Evolutionary conservation across 1,140 invertebrate genomes (phyloP).

Genomic region (Lepidostoma basale): DNA sequence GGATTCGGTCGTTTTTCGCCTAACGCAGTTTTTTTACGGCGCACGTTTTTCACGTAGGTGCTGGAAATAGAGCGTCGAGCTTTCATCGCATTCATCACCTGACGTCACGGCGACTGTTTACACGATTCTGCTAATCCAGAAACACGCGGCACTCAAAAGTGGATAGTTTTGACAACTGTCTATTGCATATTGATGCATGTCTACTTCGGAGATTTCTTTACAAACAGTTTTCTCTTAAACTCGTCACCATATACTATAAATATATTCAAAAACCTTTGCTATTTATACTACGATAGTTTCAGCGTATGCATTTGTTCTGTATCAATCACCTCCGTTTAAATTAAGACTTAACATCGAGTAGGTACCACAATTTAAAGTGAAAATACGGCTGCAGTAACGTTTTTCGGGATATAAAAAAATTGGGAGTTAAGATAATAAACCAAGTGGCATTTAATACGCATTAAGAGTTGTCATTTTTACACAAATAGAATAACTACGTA

Average conservation of each 20-base stretch:
- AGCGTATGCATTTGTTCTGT: too few relatives aligned
- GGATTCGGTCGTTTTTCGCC: neutral
- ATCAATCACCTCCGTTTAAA: too few relatives aligned
- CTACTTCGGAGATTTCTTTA: too few relatives aligned
- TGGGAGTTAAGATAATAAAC: neutral
- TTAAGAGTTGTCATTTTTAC: slow-evolving; percentile 3
- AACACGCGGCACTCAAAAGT: slow-evolving; percentile 4
- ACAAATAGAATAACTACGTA: neutral
- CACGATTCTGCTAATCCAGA: slow-evolving; percentile 9
- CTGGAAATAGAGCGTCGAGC: slow-evolving; percentile 1
- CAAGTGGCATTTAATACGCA: slow-evolving; percentile 10
- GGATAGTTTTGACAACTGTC: too few relatives aligned
- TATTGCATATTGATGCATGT: too few relatives aligned
- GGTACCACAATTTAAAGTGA: too few relatives aligned
- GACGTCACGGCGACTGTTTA: slow-evolving; percentile 28
- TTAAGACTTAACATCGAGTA: too few relatives aligned
- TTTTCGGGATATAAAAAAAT: neutral
- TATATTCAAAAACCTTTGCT: too few relatives aligned
- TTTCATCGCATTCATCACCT: slow-evolving; percentile 19
- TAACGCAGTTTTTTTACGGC: neutral
- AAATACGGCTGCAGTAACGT: neutral
- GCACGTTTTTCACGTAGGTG: slow-evolving; percentile 21
- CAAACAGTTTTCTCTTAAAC: too few relatives aligned
- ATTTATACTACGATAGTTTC: too few relatives aligned
- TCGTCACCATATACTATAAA: too few relatives aligned